Conservation (phyloP, 2,113 vertebrate species). For the Mesoclemmys tuberculata region DNA sequence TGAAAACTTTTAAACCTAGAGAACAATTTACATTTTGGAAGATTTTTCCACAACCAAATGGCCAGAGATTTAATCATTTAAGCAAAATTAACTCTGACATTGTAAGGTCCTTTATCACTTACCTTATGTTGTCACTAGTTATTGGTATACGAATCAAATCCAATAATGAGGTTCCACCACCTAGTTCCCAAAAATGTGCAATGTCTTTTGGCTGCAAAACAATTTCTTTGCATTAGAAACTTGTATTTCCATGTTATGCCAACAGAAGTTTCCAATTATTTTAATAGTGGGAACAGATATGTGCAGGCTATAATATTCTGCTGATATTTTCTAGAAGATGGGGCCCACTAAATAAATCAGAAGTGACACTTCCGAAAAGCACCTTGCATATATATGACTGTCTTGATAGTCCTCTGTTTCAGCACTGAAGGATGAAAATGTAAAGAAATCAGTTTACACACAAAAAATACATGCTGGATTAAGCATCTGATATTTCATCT, state of each 20-base stretch:
- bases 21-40: background rate
- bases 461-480: background rate
- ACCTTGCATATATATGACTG: background rate
- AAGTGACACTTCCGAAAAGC: background rate
- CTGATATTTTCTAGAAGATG: background rate
- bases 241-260: background rate
- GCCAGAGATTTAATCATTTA: background rate
- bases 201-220: slow-evolving; percentile 91
- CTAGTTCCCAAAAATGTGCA: slow-evolving; percentile 96
- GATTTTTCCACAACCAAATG: background rate
- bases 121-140: slow-evolving; percentile 85
- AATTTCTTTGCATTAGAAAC: slow-evolving; percentile 23
- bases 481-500: background rate
- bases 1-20: background rate
- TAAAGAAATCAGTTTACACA: background rate
- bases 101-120: slow-evolving; percentile 26
- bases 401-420: background rate
- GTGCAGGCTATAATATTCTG: background rate
- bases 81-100: background rate
- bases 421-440: background rate
- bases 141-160: slow-evolving; percentile 92
- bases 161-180: slow-evolving; percentile 91
- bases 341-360: background rate
- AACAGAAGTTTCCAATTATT: background rate
- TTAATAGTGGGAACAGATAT: background rate